Conservation (phyloP, 2,888 invertebrate species). For the Cyrtodaria siliqua region DNA sequence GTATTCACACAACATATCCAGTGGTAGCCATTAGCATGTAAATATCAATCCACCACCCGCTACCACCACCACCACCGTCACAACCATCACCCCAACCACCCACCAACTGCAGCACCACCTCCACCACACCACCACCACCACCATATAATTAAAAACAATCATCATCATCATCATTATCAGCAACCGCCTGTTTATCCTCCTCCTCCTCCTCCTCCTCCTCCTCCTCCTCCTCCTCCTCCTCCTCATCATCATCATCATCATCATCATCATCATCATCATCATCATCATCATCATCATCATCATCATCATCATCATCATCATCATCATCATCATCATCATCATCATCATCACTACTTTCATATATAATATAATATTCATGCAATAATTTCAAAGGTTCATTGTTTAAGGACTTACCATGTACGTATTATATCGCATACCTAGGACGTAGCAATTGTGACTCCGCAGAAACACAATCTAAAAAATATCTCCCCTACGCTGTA, state of each 20-base stretch:
- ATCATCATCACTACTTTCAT: too few relatives aligned
- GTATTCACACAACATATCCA: too few relatives aligned
- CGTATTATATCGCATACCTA: too few relatives aligned
- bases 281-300: neutral
- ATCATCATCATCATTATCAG: conserved; percentile 4
- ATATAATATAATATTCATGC: too few relatives aligned
- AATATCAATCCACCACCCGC: too few relatives aligned
- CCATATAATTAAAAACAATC: neutral
- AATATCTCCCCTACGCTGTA: too few relatives aligned
- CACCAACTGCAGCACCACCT: neutral
- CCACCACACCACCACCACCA: conserved; percentile 1
- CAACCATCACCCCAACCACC: neutral
- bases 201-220: neutral
- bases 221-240: neutral
- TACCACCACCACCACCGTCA: neutral
- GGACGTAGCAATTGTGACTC: too few relatives aligned
- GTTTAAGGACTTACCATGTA: too few relatives aligned
- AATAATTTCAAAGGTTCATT: too few relatives aligned
- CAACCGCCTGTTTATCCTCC: neutral
- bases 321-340: conserved; percentile 1
- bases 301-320: conserved; percentile 1
- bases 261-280: conserved; percentile 3
- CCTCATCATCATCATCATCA: conserved; percentile 1
- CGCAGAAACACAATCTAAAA: too few relatives aligned
- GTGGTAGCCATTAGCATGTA: too few relatives aligned